A percentile compares a stretch with the other conserved stretches of the same genome.
Evolutionary conservation across 2,888 invertebrate genomes (phyloP).

Genomic region (Penaeus monodon): DNA sequence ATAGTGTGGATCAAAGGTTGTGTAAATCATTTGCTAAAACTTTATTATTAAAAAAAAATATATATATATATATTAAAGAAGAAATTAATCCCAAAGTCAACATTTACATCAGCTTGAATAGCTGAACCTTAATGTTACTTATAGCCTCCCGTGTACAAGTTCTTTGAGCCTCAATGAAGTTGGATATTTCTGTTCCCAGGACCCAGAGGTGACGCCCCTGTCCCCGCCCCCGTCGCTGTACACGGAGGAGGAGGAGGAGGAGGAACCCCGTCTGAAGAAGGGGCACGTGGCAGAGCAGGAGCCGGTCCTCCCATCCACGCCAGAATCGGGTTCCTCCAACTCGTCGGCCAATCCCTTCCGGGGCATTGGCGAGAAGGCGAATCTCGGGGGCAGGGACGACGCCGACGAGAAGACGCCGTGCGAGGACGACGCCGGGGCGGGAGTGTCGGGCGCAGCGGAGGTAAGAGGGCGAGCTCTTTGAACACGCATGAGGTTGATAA

Average conservation of each 20-base stretch:
- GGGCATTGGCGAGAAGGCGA: background rate
- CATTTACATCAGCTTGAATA: too few species aligned
- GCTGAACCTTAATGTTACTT: too few species aligned
- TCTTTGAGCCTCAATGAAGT: too few species aligned
- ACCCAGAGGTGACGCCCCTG: slow-evolving; percentile 35
- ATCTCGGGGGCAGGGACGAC: background rate
- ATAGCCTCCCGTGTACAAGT: too few species aligned
- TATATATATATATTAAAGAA: too few species aligned
- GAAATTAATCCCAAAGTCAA: too few species aligned
- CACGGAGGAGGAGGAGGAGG: slow-evolving; percentile 48
- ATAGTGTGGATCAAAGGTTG: too few species aligned
- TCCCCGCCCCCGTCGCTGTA: slow-evolving; percentile 49
- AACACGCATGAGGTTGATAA: too few species aligned
- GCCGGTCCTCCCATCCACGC: slow-evolving; percentile 38
- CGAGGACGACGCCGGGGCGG: background rate
- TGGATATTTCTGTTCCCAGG: background rate
- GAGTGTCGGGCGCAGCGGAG: background rate
- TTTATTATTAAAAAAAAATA: too few species aligned
- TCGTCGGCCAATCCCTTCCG: slow-evolving; percentile 18
- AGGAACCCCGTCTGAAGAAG: background rate
- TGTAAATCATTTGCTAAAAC: too few species aligned
- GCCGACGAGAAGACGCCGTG: too few species aligned
- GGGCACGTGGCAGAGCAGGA: slow-evolving; percentile 32
- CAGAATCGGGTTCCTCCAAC: slow-evolving; percentile 32
- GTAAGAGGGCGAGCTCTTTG: too few species aligned